A percentile compares a stretch with the other conserved stretches of the same genome.
phyloP scores from a whole-genome alignment of 2,888 invertebrate genomes.

The Ophion costatus region DNA sequence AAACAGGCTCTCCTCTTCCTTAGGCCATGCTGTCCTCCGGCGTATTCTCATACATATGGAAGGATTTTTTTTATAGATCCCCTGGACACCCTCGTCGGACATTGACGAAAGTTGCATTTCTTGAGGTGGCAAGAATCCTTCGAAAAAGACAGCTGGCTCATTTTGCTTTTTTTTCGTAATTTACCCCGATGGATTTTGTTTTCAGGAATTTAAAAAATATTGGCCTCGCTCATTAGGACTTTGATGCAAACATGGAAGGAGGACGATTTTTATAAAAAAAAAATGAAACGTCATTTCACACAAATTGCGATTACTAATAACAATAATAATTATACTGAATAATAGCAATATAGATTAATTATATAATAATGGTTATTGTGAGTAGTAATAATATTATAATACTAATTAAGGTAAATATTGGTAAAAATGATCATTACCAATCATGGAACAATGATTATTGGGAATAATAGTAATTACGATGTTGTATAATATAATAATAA shows the following conservation, averaged over 20 bases:
- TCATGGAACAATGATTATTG: no score
- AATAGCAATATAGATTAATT: background rate
- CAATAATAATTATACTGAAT: background rate
- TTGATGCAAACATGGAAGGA: background rate
- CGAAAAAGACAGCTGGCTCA: background rate
- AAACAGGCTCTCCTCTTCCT: constrained; percentile 8
- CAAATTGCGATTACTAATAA: background rate
- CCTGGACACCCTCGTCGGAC: constrained; percentile 21
- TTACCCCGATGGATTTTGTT: background rate
- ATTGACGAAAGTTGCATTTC: constrained; percentile 41
- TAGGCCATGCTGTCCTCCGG: background rate
- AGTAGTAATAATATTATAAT: no score
- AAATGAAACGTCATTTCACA: background rate
- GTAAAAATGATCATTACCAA: no score
- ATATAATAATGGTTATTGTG: no score
- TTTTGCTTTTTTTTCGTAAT: background rate
- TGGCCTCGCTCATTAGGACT: background rate
- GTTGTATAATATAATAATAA: no score
- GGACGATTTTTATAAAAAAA: background rate
- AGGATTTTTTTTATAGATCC: constrained; percentile 21
- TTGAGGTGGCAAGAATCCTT: background rate
- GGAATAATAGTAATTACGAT: no score
- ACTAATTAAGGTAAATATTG: no score
- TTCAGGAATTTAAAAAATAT: background rate
- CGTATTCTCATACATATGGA: constrained; percentile 18